phyloP scores from a whole-genome alignment of 2,113 vertebrate species.

The Perca schrenkii region DNA sequence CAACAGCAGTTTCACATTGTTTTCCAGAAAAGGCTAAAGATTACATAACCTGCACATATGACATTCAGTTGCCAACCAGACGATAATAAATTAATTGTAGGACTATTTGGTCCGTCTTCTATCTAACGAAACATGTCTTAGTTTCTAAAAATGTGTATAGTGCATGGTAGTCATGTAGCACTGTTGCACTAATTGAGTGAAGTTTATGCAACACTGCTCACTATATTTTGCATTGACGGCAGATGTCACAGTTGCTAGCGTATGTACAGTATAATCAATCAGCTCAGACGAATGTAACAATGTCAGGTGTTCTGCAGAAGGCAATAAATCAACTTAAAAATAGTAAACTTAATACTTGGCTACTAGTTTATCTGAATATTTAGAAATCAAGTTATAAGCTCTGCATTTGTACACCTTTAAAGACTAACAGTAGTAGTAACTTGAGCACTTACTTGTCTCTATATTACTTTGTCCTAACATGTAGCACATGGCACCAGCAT shows the following conservation, averaged over 20 bases:
- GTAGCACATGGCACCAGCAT: slow-evolving; percentile 33
- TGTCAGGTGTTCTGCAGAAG: background rate
- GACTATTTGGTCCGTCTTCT: slow-evolving; percentile 22
- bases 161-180: slow-evolving; percentile 19
- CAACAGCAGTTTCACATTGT: background rate
- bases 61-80: slow-evolving; percentile 29
- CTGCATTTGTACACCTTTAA: slow-evolving; percentile 10
- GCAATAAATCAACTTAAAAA: background rate
- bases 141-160: slow-evolving; percentile 13
- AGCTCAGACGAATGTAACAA: background rate
- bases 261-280: background rate
- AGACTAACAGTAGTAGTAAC: background rate
- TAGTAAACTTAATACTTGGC: slow-evolving; percentile 12
- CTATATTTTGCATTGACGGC: slow-evolving; percentile 16
- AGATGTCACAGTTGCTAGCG: slow-evolving; percentile 9
- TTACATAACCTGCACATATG: background rate
- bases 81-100: background rate
- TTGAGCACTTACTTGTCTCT: background rate
- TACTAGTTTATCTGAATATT: slow-evolving; percentile 8
- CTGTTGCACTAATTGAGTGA: slow-evolving; percentile 21
- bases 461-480: slow-evolving; percentile 39
- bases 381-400: background rate
- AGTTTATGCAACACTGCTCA: slow-evolving; percentile 5
- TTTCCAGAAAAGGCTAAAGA: slow-evolving; percentile 1
- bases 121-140: slow-evolving; percentile 5